Conservation (phyloP, 2,797 vertebrate species). For the Morus bassanus region DNA sequence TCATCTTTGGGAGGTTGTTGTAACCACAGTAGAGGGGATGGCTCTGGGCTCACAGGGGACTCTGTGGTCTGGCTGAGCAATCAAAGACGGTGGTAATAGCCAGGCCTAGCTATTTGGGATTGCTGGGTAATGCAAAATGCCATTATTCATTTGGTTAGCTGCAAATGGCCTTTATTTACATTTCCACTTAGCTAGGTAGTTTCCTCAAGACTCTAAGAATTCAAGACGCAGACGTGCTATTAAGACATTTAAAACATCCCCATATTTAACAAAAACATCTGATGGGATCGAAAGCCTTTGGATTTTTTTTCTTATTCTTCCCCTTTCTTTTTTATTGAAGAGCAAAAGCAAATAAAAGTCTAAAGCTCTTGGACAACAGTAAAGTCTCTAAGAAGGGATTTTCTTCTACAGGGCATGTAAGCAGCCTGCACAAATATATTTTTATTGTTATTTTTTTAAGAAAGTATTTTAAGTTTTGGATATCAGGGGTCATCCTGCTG, state of each 20-base stretch:
- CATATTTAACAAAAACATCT: background rate
- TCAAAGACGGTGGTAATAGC: background rate
- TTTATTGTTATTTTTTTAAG: background rate
- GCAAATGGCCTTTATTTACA: background rate
- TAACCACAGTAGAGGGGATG: background rate
- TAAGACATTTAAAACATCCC: background rate
- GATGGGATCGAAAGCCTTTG: background rate
- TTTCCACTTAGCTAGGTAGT: constrained; percentile 6
- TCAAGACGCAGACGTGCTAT: background rate
- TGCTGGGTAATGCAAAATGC: background rate
- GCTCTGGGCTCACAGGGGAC: background rate
- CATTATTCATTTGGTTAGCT: background rate
- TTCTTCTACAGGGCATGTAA: background rate
- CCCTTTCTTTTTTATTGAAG: background rate
- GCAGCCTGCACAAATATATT: background rate
- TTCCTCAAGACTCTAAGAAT: background rate
- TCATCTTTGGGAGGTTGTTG: background rate
- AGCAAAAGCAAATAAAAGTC: background rate
- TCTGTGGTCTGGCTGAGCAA: constrained; percentile 16
- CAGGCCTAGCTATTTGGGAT: background rate
- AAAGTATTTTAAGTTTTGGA: background rate
- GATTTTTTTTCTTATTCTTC: background rate
- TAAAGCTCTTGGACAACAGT: background rate
- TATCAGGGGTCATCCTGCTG: background rate
- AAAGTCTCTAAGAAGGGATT: background rate